A percentile compares a stretch with the other conserved stretches of the same genome.
Conservation (phyloP, 2,888 invertebrate genomes). For the Melieria picta region DNA sequence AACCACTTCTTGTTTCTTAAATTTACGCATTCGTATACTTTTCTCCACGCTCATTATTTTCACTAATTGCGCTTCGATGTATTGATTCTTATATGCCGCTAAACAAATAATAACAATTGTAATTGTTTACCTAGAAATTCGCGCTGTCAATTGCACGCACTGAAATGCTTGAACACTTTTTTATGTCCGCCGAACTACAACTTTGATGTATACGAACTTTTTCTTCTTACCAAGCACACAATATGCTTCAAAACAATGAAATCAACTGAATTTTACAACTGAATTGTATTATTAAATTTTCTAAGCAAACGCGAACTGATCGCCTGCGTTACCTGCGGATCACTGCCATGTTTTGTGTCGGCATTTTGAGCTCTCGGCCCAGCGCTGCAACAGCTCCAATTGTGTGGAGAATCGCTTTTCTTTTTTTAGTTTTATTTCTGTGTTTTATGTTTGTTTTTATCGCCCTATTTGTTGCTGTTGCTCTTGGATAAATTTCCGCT, state of each 20-base stretch:
- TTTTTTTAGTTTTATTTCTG: conserved; percentile 36
- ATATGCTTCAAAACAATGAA: background rate
- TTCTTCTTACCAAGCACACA: no score
- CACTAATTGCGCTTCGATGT: no score
- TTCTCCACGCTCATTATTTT: no score
- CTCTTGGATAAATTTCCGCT: conserved; percentile 24
- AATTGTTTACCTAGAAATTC: no score
- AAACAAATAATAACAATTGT: no score
- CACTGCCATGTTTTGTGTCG: conserved; percentile 53
- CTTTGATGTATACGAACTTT: no score
- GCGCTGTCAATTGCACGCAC: no score
- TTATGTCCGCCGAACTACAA: no score
- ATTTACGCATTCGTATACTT: no score
- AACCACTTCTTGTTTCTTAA: no score
- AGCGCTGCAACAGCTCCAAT: conserved; percentile 20
- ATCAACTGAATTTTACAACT: background rate
- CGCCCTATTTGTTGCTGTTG: conserved; percentile 35
- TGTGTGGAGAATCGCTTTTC: conserved; percentile 26
- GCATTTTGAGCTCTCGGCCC: conserved; percentile 20
- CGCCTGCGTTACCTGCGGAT: conserved; percentile 60
- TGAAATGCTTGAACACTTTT: no score
- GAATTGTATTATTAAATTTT: background rate
- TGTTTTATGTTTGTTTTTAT: conserved; percentile 47
- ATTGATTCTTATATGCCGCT: no score
- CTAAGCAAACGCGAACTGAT: background rate